Evolutionary conservation across 2,797 vertebrate species (phyloP).

Genomic region (Myiotriccus ornatus): DNA sequence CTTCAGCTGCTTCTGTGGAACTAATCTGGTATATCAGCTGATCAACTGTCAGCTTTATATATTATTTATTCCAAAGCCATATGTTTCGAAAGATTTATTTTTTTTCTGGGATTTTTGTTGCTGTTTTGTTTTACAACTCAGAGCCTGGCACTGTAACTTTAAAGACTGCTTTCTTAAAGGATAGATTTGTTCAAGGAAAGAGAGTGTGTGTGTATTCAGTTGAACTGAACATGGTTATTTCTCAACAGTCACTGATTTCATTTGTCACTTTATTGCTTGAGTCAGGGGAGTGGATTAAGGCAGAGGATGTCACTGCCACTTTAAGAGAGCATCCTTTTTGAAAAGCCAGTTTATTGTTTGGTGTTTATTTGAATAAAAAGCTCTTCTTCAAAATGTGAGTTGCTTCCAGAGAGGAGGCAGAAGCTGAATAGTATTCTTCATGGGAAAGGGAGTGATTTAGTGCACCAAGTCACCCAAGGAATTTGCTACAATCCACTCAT

Average conservation of each 20-base stretch:
- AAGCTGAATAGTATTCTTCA: background rate
- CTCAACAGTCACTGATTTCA: constrained; percentile 68
- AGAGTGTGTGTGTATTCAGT: background rate
- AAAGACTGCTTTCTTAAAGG: background rate
- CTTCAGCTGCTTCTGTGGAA: background rate
- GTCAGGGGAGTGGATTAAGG: constrained; percentile 76
- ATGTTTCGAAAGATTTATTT: background rate
- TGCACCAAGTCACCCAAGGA: background rate
- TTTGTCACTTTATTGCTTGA: constrained; percentile 73
- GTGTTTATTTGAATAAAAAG: constrained; percentile 65
- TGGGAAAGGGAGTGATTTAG: background rate
- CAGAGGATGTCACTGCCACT: constrained; percentile 62
- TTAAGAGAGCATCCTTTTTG: constrained; percentile 70
- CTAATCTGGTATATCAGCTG: background rate
- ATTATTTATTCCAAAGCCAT: background rate
- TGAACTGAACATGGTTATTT: constrained; percentile 56
- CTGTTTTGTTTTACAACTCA: background rate
- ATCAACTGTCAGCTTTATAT: background rate
- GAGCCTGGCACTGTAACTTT: background rate
- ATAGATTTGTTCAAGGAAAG: background rate
- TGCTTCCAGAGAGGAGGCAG: background rate
- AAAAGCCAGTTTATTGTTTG: constrained; percentile 57
- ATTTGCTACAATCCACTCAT: background rate
- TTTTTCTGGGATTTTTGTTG: background rate
- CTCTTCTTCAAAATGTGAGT: constrained; percentile 31